Base-by-base conservation (phyloP, 2,113 vertebrate species). In the Nibea albiflora region DNA sequence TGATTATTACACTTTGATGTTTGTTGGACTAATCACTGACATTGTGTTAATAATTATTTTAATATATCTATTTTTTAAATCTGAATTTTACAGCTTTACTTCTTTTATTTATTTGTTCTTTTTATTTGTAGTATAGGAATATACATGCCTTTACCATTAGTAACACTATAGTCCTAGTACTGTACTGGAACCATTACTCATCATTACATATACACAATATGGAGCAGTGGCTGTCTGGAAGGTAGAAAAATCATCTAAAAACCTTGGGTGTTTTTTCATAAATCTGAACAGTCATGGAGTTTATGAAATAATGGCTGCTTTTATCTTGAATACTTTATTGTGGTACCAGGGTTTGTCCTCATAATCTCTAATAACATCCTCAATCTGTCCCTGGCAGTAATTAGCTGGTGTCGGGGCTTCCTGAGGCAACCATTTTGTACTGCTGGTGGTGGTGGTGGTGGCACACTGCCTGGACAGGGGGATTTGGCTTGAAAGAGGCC, bases 381-480 rank as follows among this genome's bases (percentile, higher is more conserved):
- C 22, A 65, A 1, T 71, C 57, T 73, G 68, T 73, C 72, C 22
- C 12, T 39, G 31, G 53, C 8, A 1, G 28, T 61, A 53, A 71
- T 63, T 28, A 69, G 31, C 63, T 78, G 87, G 56, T 85, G 69
- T 53, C 4, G 14, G 73, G 67, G 31, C 60, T 76, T 84, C 62
- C 63, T 57, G 28, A 80, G 44, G 53, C 24, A 66, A 39, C 47
- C 2, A 0, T 44, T 52, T 11, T 31, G 19, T 76, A 1, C 52
- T 72, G 26, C 35, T 74, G 67, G 28, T 65, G 50, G n/a, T 49
- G 44, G 19, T 67, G 28, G 8, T 16, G 53, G 46, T 61, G 39
- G 49, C 19, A 28, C 9, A 1, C 17, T 9, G 47, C 22, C 10
- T 63, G 19, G 49, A 22, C 16, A 8, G 10, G 24, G 61, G 66